These are phyloP conservation scores for Muraenolepis orangiensis DNA, from an alignment of 2,797 vertebrate genomes.

Conservation along the genomic window DNA sequence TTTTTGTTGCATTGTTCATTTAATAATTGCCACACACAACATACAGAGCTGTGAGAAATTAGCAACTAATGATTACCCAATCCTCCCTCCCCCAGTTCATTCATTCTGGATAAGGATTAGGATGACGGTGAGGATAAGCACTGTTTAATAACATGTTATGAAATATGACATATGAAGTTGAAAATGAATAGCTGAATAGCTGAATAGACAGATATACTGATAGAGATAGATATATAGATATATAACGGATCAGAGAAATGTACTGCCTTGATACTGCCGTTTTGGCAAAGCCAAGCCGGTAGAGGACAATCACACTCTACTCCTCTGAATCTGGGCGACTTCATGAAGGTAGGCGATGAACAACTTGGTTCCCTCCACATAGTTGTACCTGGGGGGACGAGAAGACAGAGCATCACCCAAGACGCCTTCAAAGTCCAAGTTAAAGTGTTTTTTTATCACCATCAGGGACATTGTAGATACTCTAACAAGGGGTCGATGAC, in stretches of 20 bases:
- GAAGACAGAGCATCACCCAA: background rate
- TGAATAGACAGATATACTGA: background rate
- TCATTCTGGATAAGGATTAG: background rate
- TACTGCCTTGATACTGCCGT: background rate
- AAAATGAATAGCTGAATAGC: background rate
- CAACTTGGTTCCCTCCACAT: conserved; percentile 86
- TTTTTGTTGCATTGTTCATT: background rate
- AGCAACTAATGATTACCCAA: background rate
- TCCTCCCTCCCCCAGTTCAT: background rate
- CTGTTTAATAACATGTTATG: background rate
- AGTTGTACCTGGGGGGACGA: conserved; percentile 77
- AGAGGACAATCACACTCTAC: conserved; percentile 41
- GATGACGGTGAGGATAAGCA: too few relatives aligned
- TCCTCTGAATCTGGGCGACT: conserved; percentile 63
- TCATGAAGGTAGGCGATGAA: conserved; percentile 79
- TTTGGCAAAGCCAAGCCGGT: background rate
- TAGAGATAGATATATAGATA: background rate
- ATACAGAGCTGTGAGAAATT: background rate
- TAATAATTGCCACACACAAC: background rate
- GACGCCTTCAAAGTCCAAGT: background rate
- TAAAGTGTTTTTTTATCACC: background rate
- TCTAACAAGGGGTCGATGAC: background rate
- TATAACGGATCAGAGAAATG: background rate
- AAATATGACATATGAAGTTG: background rate
- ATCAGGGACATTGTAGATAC: background rate